These are phyloP conservation scores for Rhinolophus sinicus DNA, from an alignment of 2,113 vertebrate species.

Conservation along the genomic window DNA sequence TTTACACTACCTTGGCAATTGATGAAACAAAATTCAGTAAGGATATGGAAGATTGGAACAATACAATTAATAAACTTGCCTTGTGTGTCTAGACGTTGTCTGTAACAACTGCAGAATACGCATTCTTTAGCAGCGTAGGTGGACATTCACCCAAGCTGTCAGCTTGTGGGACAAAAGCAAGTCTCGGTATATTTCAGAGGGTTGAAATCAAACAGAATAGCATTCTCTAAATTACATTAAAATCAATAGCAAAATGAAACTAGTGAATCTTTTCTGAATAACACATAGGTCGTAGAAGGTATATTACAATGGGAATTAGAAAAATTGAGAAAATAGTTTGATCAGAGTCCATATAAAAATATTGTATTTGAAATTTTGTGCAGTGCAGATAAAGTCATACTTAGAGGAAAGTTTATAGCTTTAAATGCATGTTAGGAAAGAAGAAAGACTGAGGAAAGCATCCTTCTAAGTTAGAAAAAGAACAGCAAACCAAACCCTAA, in stretches of 20 bases:
- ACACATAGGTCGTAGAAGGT: neutral
- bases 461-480: neutral
- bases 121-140: neutral
- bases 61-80: neutral
- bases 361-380: neutral
- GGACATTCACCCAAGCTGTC: neutral
- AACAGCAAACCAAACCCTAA: neutral
- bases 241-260: neutral
- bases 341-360: conserved; percentile 28
- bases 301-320: neutral
- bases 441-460: neutral
- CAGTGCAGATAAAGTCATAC: neutral
- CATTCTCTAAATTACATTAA: conserved; percentile 24
- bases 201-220: neutral
- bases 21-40: neutral
- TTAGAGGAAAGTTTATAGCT: conserved; percentile 10
- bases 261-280: neutral
- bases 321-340: conserved; percentile 36
- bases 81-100: too few relatives aligned
- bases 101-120: neutral
- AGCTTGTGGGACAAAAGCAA: neutral
- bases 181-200: neutral
- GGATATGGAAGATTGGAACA: neutral
- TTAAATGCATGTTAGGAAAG: neutral
- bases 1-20: neutral